Percentiles rank a stretch among this genome's conserved stretches.
phyloP scores from a whole-genome alignment of 2,888 invertebrate genomes.

The Eucera pruinosa region DNA sequence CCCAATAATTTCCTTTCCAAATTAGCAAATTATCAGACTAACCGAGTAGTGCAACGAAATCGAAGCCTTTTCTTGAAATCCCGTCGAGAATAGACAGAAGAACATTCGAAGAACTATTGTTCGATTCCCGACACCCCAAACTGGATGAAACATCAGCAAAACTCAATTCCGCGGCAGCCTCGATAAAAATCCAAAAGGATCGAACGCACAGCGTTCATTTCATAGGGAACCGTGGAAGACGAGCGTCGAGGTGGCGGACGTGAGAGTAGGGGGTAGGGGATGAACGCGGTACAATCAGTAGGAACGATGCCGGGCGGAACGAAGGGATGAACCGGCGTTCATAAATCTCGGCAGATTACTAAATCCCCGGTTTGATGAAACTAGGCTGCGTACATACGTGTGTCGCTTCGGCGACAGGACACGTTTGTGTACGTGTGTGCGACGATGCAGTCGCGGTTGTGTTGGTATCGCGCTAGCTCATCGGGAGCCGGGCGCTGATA shows the following conservation, averaged over 20 bases:
- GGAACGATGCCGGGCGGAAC: conserved; percentile 70
- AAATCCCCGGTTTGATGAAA: conserved; percentile 84
- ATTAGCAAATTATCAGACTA: too few species aligned
- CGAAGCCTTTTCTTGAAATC: too few species aligned
- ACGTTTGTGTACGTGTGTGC: conserved; percentile 42
- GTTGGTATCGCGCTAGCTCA: conserved; percentile 81
- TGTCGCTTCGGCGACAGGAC: conserved; percentile 56
- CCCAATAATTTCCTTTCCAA: too few species aligned
- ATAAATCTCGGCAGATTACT: conserved; percentile 84
- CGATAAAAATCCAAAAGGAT: conserved; percentile 72
- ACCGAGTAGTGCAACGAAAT: too few species aligned
- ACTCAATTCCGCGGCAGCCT: conserved; percentile 53
- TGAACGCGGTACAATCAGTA: conserved; percentile 73
- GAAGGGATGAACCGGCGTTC: conserved; percentile 81
- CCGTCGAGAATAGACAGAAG: too few species aligned
- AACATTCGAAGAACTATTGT: too few species aligned
- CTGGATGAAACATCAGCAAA: conserved; percentile 34
- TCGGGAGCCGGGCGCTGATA: conserved; percentile 84
- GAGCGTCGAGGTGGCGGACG: conserved; percentile 52
- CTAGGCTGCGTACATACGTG: conserved; percentile 72
- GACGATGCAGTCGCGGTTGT: conserved; percentile 52
- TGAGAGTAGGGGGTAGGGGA: conserved; percentile 61
- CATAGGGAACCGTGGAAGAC: conserved; percentile 67
- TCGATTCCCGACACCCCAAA: conserved; percentile 21
- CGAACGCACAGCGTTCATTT: conserved; percentile 70